Percentiles rank a stretch among this genome's conserved stretches.
These are phyloP conservation scores for Harpalus rufipes DNA, from an alignment of 2,888 invertebrate genomes.

Conservation along the genomic window DNA sequence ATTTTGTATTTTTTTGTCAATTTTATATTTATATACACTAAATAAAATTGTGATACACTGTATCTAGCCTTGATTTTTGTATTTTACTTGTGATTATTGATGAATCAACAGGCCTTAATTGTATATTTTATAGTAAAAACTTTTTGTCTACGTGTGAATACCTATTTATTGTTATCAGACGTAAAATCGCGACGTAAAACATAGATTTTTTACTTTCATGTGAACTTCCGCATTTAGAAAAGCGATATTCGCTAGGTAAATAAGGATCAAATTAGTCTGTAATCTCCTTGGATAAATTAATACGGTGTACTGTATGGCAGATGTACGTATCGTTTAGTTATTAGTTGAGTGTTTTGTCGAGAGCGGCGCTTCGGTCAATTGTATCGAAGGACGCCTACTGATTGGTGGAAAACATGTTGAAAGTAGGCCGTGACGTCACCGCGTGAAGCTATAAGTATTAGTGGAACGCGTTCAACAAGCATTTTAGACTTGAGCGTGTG, in stretches of 20 bases:
- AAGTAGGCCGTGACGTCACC: constrained; percentile 81
- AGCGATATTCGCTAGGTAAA: constrained; percentile 73
- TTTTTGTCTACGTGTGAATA: constrained; percentile 32
- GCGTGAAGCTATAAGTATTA: constrained; percentile 75
- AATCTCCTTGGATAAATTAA: constrained; percentile 57
- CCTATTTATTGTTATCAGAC: constrained; percentile 50
- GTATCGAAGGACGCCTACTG: constrained; percentile 75
- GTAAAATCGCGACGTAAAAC: constrained; percentile 72
- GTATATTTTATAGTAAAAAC: not conserved
- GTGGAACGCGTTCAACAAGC: constrained; percentile 71
- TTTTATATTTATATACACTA: constrained; percentile 57
- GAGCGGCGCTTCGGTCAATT: constrained; percentile 70
- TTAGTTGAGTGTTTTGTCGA: constrained; percentile 73
- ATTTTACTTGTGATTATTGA: not conserved
- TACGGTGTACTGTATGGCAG: constrained; percentile 71
- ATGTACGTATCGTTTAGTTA: constrained; percentile 74
- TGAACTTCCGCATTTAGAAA: constrained; percentile 75
- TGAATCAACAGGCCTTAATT: constrained; percentile 11
- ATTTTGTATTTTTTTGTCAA: constrained; percentile 48
- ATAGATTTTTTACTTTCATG: constrained; percentile 73
- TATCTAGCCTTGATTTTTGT: constrained; percentile 1
- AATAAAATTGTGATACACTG: constrained; percentile 34
- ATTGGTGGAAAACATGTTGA: constrained; percentile 77
- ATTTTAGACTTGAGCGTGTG: constrained; percentile 55
- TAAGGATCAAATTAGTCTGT: constrained; percentile 72